phyloP scores from a whole-genome alignment of 2,113 vertebrate species.

The Semnopithecus entellus region DNA sequence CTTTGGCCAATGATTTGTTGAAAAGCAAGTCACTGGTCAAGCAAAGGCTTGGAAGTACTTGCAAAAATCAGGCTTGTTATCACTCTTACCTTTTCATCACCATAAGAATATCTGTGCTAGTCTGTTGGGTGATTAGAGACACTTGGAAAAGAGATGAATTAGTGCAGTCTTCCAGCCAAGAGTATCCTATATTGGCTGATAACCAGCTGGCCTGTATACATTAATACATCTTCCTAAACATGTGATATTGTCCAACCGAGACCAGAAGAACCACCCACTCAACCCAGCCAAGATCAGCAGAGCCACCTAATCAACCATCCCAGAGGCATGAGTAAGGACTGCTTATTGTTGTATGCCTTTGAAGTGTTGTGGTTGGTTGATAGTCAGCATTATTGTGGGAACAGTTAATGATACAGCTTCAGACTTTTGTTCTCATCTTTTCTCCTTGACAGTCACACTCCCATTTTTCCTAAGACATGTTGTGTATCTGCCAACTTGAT shows the following conservation, averaged over 20 bases:
- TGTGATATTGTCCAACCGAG: neutral
- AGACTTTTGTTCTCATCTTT: constrained; percentile 13
- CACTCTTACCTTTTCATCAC: neutral
- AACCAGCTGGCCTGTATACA: neutral
- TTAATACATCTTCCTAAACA: neutral
- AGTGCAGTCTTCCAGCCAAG: neutral
- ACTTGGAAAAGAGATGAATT: neutral
- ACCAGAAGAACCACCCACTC: neutral
- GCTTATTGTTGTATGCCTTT: neutral
- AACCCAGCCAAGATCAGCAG: neutral
- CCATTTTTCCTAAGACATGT: constrained; percentile 13
- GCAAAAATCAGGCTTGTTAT: neutral
- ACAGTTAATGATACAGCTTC: neutral
- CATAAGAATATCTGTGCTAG: neutral
- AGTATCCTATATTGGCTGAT: neutral
- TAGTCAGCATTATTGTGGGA: neutral
- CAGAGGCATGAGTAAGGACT: neutral
- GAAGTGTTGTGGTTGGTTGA: neutral
- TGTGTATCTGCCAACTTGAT: neutral
- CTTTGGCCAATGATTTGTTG: neutral
- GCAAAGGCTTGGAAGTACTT: neutral
- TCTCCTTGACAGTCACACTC: constrained; percentile 53
- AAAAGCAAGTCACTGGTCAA: neutral
- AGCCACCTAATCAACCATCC: neutral
- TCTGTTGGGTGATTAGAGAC: neutral